Evolutionary conservation across 1,140 invertebrate genomes (phyloP).

Genomic region (Hyphantria cunea): DNA sequence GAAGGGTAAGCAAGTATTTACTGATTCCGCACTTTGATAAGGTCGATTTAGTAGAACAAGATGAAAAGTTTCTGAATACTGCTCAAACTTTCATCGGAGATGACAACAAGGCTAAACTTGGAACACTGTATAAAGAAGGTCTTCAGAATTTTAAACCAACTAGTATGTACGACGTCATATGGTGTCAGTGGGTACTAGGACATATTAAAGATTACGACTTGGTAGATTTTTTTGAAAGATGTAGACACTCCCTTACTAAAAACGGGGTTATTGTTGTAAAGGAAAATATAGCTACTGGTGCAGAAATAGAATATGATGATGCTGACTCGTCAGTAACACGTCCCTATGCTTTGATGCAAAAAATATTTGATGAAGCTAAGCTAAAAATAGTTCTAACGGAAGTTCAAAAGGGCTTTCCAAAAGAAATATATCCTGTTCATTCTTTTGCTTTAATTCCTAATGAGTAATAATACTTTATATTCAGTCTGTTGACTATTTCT

Average conservation of each 20-base stretch:
- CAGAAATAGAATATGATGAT: slow-evolving; percentile 90
- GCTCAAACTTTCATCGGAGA: slow-evolving; percentile 55
- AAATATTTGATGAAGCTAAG: slow-evolving; percentile 88
- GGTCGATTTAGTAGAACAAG: slow-evolving; percentile 98
- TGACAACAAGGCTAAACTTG: slow-evolving; percentile 74
- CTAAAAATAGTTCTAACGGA: slow-evolving; percentile 88
- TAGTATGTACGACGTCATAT: slow-evolving; percentile 94
- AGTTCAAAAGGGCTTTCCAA: slow-evolving; percentile 94
- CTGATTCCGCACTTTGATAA: slow-evolving; percentile 91
- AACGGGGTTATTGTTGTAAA: slow-evolving; percentile 95
- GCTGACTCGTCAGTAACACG: slow-evolving; percentile 95
- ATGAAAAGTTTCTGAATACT: slow-evolving; percentile 83
- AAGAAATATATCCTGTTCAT: slow-evolving; percentile 94
- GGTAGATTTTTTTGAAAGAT: slow-evolving; percentile 91
- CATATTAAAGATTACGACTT: slow-evolving; percentile 95
- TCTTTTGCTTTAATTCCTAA: slow-evolving; percentile 92
- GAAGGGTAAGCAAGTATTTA: slow-evolving; percentile 95
- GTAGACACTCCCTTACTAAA: slow-evolving; percentile 84
- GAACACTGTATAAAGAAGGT: slow-evolving; percentile 84
- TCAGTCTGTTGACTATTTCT: not conserved
- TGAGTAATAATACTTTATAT: slow-evolving; percentile 17
- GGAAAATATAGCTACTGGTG: slow-evolving; percentile 93
- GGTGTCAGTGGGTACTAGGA: slow-evolving; percentile 98
- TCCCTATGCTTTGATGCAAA: slow-evolving; percentile 82
- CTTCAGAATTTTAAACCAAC: slow-evolving; percentile 92